Evolutionary conservation across 2,888 invertebrate species (phyloP).

Genomic region (Mesochorus sp.): DNA sequence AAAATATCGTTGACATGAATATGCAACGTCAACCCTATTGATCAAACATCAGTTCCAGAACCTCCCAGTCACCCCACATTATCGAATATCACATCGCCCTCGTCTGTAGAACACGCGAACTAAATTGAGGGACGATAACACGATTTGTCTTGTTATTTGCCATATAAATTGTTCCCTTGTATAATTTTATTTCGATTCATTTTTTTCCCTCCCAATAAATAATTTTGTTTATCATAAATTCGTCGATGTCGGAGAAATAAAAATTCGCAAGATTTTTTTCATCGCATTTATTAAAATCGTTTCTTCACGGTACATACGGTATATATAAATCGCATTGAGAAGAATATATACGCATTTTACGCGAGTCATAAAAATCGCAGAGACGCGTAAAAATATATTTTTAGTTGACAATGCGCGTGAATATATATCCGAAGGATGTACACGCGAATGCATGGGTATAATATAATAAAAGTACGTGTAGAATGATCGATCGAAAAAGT

Average conservation of each 20-base stretch:
- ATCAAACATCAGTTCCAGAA: slow-evolving; percentile 47
- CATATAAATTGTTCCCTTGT: too few relatives aligned
- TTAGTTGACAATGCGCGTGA: slow-evolving; percentile 26
- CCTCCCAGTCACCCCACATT: background rate
- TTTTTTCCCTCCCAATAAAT: too few relatives aligned
- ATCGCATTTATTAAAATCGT: slow-evolving; percentile 55
- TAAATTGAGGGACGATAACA: background rate
- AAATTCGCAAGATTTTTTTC: background rate
- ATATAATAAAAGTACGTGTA: slow-evolving; percentile 55
- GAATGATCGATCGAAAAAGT: slow-evolving; percentile 55
- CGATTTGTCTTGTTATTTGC: too few relatives aligned
- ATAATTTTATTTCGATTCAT: too few relatives aligned
- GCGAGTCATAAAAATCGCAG: slow-evolving; percentile 24
- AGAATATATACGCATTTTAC: slow-evolving; percentile 50
- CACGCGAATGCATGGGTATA: slow-evolving; percentile 29
- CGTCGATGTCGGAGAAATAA: background rate
- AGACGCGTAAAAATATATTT: slow-evolving; percentile 47
- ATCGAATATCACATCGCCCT: slow-evolving; percentile 22
- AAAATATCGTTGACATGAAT: slow-evolving; percentile 26
- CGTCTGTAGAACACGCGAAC: slow-evolving; percentile 7
- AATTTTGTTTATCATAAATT: too few relatives aligned
- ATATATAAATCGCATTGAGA: slow-evolving; percentile 48
- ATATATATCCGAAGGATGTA: slow-evolving; percentile 30
- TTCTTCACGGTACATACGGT: slow-evolving; percentile 31
- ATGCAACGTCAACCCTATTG: slow-evolving; percentile 48